Evolutionary conservation across 1,140 invertebrate genomes (phyloP).

Genomic region (Zaprionus africanus): DNA sequence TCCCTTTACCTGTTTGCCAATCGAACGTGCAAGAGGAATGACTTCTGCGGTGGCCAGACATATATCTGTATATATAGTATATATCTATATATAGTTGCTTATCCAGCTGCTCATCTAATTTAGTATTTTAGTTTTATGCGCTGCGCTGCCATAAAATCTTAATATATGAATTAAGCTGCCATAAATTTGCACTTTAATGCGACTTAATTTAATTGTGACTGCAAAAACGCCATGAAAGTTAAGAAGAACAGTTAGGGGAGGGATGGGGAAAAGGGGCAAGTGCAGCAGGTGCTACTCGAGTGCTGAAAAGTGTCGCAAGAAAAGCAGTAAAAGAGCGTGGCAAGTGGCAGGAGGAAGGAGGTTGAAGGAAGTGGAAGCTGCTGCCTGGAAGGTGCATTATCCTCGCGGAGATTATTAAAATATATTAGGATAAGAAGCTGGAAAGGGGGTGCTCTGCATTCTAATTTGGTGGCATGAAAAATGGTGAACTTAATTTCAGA

Average conservation of each 20-base stretch:
- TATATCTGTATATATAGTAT: slow-evolving; percentile 1
- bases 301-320: slow-evolving; percentile 33
- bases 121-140: slow-evolving; percentile 47
- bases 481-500: slow-evolving; percentile 58
- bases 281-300: slow-evolving; percentile 56
- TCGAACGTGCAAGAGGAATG: slow-evolving; percentile 11
- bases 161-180: slow-evolving; percentile 83
- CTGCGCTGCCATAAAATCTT: slow-evolving; percentile 67
- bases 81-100: slow-evolving; percentile 48
- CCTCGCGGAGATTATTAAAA: slow-evolving; percentile 69
- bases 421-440: slow-evolving; percentile 39
- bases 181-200: slow-evolving; percentile 79
- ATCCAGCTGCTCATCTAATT: slow-evolving; percentile 65
- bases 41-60: slow-evolving; percentile 41
- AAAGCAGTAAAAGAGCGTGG: slow-evolving; percentile 47
- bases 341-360: not conserved
- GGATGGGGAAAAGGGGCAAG: not conserved
- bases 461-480: slow-evolving; percentile 64
- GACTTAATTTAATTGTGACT: slow-evolving; percentile 82
- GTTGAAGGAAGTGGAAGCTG: not conserved
- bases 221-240: slow-evolving; percentile 73
- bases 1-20: slow-evolving; percentile 57
- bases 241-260: slow-evolving; percentile 15
- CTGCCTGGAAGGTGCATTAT: slow-evolving; percentile 27
- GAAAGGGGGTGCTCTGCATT: slow-evolving; percentile 16